phyloP scores from a whole-genome alignment of 2,797 vertebrate genomes.

The Artibeus jamaicensis region DNA sequence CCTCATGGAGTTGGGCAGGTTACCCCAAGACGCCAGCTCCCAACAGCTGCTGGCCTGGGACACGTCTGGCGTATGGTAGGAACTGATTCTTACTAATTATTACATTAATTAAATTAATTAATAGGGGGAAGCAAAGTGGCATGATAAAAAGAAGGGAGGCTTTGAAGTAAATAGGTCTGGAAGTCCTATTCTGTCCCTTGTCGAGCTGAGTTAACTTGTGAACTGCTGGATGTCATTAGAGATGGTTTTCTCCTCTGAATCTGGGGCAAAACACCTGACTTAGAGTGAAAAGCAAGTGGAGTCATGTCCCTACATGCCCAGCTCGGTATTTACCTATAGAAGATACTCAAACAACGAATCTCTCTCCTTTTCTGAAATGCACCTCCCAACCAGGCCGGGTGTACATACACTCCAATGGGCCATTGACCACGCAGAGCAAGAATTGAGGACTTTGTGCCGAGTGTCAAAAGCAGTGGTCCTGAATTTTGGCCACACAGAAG shows the following conservation, averaged over 20 bases:
- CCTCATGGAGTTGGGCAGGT: background rate
- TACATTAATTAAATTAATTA: background rate
- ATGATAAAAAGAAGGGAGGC: background rate
- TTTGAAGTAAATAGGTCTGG: background rate
- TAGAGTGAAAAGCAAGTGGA: background rate
- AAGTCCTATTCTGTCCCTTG: background rate
- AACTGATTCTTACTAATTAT: background rate
- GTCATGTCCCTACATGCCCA: background rate
- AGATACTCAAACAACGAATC: background rate
- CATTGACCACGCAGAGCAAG: background rate
- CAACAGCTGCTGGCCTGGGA: background rate
- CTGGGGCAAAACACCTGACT: background rate
- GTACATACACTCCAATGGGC: background rate
- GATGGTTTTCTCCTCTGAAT: conserved; percentile 4
- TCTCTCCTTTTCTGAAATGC: background rate
- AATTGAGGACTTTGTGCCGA: background rate
- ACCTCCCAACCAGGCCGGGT: background rate
- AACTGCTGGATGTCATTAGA: background rate
- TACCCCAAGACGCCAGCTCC: background rate
- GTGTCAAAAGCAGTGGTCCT: background rate
- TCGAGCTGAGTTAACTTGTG: background rate
- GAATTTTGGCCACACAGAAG: background rate
- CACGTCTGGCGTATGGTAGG: background rate
- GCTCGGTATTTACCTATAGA: background rate
- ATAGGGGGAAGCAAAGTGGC: background rate